A percentile compares a stretch with the other conserved stretches of the same genome.
These are phyloP conservation scores for Patella pellucida DNA, from an alignment of 2,888 invertebrate species.

Conservation along the genomic window DNA sequence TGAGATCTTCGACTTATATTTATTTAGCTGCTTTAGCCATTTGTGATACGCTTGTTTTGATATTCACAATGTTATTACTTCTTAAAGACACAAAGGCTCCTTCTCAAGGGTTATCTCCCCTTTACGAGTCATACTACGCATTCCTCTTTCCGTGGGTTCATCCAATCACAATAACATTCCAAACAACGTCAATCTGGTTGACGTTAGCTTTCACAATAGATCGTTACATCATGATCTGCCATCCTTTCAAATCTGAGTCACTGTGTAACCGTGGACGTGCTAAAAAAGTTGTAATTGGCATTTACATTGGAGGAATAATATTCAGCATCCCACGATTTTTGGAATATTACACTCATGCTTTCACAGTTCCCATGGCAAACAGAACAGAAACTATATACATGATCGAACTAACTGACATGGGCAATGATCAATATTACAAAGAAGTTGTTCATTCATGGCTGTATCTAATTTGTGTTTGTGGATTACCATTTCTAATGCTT, in stretches of 20 bases:
- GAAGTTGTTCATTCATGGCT: slow-evolving; percentile 67
- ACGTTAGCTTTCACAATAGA: slow-evolving; percentile 70
- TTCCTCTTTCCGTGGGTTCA: slow-evolving; percentile 67
- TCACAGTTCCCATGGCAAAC: slow-evolving; percentile 34
- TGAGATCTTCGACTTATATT: slow-evolving; percentile 68
- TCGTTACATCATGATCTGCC: slow-evolving; percentile 71
- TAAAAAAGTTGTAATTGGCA: slow-evolving; percentile 54
- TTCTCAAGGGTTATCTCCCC: slow-evolving; percentile 37
- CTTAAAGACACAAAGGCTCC: slow-evolving; percentile 59
- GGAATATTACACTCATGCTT: slow-evolving; percentile 59
- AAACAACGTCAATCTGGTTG: slow-evolving; percentile 69
- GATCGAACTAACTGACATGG: slow-evolving; percentile 55
- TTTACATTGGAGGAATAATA: slow-evolving; percentile 58
- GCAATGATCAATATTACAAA: slow-evolving; percentile 55
- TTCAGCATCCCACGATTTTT: slow-evolving; percentile 69
- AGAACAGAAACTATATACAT: slow-evolving; percentile 35
- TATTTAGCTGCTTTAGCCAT: slow-evolving; percentile 68
- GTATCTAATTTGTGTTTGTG: slow-evolving; percentile 68
- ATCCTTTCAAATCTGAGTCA: slow-evolving; percentile 67
- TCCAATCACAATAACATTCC: slow-evolving; percentile 66
- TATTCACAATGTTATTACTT: slow-evolving; percentile 60
- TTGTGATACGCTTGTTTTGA: slow-evolving; percentile 66
- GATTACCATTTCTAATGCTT: slow-evolving; percentile 67
- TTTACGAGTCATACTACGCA: slow-evolving; percentile 49
- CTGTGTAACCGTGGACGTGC: slow-evolving; percentile 64